Percentiles rank a stretch among this genome's conserved stretches.
Evolutionary conservation across 1,140 invertebrate species (phyloP).

Genomic region (Papilio polyxenes): DNA sequence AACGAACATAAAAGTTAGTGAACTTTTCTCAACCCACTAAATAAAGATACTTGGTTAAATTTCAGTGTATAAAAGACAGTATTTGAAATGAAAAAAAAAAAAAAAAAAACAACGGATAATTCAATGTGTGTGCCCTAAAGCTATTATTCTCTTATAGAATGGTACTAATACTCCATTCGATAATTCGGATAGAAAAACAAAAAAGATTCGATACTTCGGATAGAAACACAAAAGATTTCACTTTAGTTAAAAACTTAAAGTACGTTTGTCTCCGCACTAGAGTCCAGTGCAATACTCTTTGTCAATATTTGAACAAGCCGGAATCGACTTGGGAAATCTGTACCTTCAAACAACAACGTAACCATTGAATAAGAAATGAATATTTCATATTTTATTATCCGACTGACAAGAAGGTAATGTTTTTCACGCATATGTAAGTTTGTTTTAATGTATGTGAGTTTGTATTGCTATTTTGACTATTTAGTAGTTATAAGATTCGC

Average conservation of each 20-base stretch:
- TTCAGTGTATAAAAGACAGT: neutral
- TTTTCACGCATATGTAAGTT: neutral
- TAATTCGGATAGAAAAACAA: neutral
- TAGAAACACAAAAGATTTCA: neutral
- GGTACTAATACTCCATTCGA: neutral
- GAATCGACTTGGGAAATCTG: slow-evolving; percentile 32
- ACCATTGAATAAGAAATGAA: slow-evolving; percentile 11
- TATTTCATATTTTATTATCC: neutral
- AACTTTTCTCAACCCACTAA: too few species aligned
- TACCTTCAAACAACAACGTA: neutral
- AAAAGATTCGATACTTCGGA: too few species aligned
- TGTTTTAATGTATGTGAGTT: too few species aligned
- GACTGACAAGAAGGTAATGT: neutral
- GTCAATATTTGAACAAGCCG: slow-evolving; percentile 28
- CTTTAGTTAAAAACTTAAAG: slow-evolving; percentile 11
- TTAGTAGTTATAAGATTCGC: too few species aligned
- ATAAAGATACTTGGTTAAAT: too few species aligned
- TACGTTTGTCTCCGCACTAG: neutral
- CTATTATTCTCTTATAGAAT: neutral
- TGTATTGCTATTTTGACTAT: too few species aligned
- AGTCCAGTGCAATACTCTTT: slow-evolving; percentile 19
- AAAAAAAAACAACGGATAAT: neutral
- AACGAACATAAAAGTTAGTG: too few species aligned
- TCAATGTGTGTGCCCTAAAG: neutral
- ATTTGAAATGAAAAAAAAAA: too few species aligned